phyloP scores from a whole-genome alignment of 2,888 invertebrate species.

The Poecilobothrus nobilitatus region DNA sequence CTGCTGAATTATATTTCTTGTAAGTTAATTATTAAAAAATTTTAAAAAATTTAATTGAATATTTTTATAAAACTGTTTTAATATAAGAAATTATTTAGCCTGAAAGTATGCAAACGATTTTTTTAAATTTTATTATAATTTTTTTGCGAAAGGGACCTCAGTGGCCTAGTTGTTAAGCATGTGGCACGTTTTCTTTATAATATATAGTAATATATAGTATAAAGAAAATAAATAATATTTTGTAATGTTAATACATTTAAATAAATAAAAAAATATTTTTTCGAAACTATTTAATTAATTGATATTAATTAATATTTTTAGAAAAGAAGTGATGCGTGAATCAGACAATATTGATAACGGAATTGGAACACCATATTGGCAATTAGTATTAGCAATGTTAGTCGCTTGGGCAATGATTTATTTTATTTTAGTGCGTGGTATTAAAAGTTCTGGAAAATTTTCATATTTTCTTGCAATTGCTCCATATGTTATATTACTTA shows the following conservation, averaged over 20 bases:
- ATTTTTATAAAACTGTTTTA: too few relatives aligned
- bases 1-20: slow-evolving; percentile 45
- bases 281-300: too few relatives aligned
- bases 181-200: too few relatives aligned
- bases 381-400: slow-evolving; percentile 46
- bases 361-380: slow-evolving; percentile 48
- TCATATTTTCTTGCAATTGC: slow-evolving; percentile 69
- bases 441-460: slow-evolving; percentile 57
- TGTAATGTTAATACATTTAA: too few relatives aligned
- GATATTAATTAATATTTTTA: slow-evolving; percentile 25
- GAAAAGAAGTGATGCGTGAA: slow-evolving; percentile 49
- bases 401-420: slow-evolving; percentile 49
- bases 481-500: slow-evolving; percentile 57
- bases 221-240: too few relatives aligned
- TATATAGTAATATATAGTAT: too few relatives aligned
- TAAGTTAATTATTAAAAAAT: slow-evolving; percentile 32
- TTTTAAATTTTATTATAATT: too few relatives aligned
- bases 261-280: too few relatives aligned
- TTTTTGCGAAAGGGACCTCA: too few relatives aligned
- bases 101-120: too few relatives aligned
- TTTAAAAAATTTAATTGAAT: not conserved
- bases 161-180: too few relatives aligned
- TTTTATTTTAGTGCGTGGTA: slow-evolving; percentile 49
- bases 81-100: too few relatives aligned
- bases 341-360: slow-evolving; percentile 46